These are phyloP conservation scores for Tenthredo mesomela DNA, from an alignment of 2,888 invertebrate genomes.

Conservation along the genomic window DNA sequence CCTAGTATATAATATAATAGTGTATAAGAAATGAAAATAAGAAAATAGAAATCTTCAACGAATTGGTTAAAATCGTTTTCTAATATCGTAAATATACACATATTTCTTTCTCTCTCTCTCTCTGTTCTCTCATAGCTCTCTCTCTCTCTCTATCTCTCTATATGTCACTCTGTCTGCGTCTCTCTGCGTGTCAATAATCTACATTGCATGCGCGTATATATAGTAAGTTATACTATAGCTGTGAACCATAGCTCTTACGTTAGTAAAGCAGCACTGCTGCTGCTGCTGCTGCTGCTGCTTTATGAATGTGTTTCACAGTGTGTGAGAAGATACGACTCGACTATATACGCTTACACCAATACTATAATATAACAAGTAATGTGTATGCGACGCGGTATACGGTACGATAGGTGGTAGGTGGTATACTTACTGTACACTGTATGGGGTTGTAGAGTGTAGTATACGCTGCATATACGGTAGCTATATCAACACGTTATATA, in stretches of 20 bases:
- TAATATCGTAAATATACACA: constrained; percentile 54
- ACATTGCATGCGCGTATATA: neutral
- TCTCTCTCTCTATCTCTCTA: constrained; percentile 56
- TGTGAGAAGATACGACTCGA: neutral
- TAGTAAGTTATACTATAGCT: neutral
- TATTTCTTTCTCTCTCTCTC: constrained; percentile 56
- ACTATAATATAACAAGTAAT: neutral
- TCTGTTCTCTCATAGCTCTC: constrained; percentile 11
- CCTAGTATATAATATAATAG: neutral
- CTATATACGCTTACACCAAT: neutral
- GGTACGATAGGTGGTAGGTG: neutral
- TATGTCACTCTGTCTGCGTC: constrained; percentile 53
- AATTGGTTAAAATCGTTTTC: neutral
- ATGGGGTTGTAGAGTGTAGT: neutral
- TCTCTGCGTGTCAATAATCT: constrained; percentile 34
- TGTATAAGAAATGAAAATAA: neutral
- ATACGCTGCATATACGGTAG: constrained; percentile 5
- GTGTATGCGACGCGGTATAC: neutral
- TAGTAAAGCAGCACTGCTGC: too few relatives aligned
- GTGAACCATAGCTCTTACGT: neutral
- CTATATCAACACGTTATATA: neutral
- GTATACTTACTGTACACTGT: too few relatives aligned
- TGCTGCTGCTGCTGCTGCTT: too few relatives aligned
- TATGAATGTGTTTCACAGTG: neutral
- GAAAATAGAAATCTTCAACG: neutral